These are phyloP conservation scores for Takifugu bimaculatus DNA, from an alignment of 2,113 vertebrate genomes.

Conservation along the genomic window DNA sequence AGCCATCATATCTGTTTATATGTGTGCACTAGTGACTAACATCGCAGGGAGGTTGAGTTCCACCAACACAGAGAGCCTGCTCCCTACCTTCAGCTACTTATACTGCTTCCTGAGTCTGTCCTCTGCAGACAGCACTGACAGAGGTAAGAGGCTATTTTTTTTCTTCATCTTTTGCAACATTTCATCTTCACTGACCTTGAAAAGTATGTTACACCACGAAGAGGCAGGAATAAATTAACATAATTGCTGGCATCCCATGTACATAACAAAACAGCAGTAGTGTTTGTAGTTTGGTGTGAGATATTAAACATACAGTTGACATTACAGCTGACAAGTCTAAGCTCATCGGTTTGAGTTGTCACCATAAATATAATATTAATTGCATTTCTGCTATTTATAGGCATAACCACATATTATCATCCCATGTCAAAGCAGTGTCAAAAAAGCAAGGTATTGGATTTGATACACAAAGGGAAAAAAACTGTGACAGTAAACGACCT, in stretches of 20 bases:
- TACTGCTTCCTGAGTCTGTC: slow-evolving; percentile 84
- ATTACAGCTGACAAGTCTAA: neutral
- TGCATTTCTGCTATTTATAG: neutral
- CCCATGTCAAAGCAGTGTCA: neutral
- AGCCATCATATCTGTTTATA: neutral
- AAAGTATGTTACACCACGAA: neutral
- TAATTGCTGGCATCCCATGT: slow-evolving; percentile 2
- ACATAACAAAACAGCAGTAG: slow-evolving; percentile 1
- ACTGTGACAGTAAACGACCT: neutral
- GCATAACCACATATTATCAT: slow-evolving; percentile 6
- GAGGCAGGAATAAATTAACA: slow-evolving; percentile 15
- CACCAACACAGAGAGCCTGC: slow-evolving; percentile 72
- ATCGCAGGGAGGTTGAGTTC: slow-evolving; percentile 80
- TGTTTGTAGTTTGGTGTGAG: neutral
- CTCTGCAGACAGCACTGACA: slow-evolving; percentile 77
- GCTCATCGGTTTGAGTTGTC: neutral
- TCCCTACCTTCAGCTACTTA: slow-evolving; percentile 87
- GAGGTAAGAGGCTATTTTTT: slow-evolving; percentile 73
- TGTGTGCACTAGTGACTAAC: slow-evolving; percentile 80
- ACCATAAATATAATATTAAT: neutral
- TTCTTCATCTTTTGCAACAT: neutral
- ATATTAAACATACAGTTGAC: neutral
- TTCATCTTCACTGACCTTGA: slow-evolving; percentile 11
- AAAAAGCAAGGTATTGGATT: neutral
- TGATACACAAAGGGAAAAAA: neutral